Evolutionary conservation across 1,140 invertebrate genomes (phyloP).

Genomic region (Drosophila eugracilis): DNA sequence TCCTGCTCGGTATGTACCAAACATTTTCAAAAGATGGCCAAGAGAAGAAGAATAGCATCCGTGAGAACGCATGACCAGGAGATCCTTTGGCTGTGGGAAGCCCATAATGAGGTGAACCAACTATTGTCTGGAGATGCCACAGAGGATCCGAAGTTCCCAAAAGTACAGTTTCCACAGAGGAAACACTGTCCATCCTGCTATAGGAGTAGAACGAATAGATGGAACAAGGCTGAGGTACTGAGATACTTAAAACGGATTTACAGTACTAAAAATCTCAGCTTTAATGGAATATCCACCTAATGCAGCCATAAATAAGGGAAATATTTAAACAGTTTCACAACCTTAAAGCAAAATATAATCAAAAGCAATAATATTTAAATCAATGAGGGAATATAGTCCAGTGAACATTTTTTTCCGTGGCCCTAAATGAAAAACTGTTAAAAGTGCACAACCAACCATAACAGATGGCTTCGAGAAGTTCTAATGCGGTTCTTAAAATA

Average conservation of each 20-base stretch:
- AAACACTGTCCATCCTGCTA: conserved; percentile 89
- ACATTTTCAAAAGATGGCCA: conserved; percentile 93
- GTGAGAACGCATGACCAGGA: conserved; percentile 89
- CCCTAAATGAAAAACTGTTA: no score
- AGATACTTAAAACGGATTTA: conserved; percentile 32
- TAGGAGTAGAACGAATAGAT: neutral
- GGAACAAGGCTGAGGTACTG: conserved; percentile 8
- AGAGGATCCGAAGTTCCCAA: conserved; percentile 95
- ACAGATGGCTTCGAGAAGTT: no score
- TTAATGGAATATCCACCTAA: conserved; percentile 38
- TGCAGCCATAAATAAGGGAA: no score
- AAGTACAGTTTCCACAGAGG: conserved; percentile 93
- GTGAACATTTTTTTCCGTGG: no score
- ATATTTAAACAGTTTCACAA: neutral
- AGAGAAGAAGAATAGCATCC: conserved; percentile 87
- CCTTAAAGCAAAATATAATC: neutral
- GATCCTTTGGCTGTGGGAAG: conserved; percentile 96
- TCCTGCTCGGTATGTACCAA: conserved; percentile 94
- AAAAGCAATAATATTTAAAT: no score
- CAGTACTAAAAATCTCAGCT: conserved; percentile 16
- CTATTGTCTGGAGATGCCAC: conserved; percentile 92
- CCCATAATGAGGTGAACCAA: conserved; percentile 96
- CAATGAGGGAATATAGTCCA: no score
- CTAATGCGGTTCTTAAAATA: no score
- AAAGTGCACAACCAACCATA: no score